Evolutionary conservation across 2,888 invertebrate species (phyloP), one percentile per base, ranked within the genome.

Genomic region (Temnothorax ravouxi): DNA sequence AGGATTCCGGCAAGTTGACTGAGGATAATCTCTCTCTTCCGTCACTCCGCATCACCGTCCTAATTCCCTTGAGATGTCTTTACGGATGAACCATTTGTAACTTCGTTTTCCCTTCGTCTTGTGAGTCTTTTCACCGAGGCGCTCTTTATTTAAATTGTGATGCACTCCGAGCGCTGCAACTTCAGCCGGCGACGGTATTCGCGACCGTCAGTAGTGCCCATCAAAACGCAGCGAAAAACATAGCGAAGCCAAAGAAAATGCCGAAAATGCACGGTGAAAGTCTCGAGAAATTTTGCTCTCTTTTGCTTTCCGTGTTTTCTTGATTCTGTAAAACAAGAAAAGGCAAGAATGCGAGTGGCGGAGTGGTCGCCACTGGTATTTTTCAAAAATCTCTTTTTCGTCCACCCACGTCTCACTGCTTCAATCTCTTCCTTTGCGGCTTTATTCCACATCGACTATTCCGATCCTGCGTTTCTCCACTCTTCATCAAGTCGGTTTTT

Each of bases 1-100:
- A 89, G 90, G 90, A 92, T 90, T 92, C 88, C 83, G 87, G 90
- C 41, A 18, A 50, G 54, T 66, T 56, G 71, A 38, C 47, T 71
- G 47, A 21, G 47, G 41, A 79, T 71, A 88, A 89, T 87, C 88
- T 90, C 86, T 83, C 90, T 89, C 91, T 86, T 81, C 64, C 83
- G 79, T 71, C 84, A 74, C 81, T 87, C 84, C 84, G 74, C 47
- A 44, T 72, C 71, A 71, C 15, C 56, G 77, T 67, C 69, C 72
- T 61, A 61, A 79, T 71, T 71, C 72, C 47, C 38, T 29, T 18
- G 72, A 59, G 38, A 59, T 25, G 47, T 38, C 79, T 80, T 34
- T 59, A 47, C 41, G 47, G 29, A 71, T 34, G 47, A 79, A 47
- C 56, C 29, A 34, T 34, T 47, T 15, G 47, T 61, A 34, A 34